phyloP scores from a whole-genome alignment of 1,140 invertebrate species.

The Dufourea novaeangliae region DNA sequence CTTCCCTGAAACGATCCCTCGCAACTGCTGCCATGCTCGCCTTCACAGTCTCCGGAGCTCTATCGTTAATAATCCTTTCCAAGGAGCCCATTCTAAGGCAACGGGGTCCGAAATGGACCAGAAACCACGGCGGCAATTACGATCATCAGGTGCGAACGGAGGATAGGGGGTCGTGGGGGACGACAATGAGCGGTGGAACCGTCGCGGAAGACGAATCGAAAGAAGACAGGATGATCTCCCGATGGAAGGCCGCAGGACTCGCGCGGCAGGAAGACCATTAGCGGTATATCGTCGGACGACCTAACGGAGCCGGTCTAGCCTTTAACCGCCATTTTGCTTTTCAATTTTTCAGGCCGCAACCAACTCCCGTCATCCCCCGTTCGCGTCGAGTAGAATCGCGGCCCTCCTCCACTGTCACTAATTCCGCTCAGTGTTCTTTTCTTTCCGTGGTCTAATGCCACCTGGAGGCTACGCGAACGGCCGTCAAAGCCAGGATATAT shows the following conservation, averaged over 20 bases:
- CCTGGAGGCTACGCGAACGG: conserved; percentile 59
- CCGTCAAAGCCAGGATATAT: conserved; percentile 47
- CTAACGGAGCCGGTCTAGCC: conserved; percentile 25
- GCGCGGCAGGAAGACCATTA: conserved; percentile 46
- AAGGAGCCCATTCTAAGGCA: background rate
- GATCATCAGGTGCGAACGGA: conserved; percentile 4
- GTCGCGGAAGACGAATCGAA: background rate
- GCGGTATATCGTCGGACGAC: conserved; percentile 30
- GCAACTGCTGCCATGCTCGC: background rate
- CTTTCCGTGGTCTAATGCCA: conserved; percentile 65
- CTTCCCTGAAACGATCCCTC: background rate
- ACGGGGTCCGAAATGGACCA: background rate
- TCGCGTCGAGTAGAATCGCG: conserved; percentile 27
- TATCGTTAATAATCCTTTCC: conserved; percentile 18
- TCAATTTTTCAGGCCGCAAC: conserved; percentile 40
- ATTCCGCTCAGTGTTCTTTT: conserved; percentile 59
- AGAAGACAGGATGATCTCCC: conserved; percentile 20
- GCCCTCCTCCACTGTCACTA: conserved; percentile 41
- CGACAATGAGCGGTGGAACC: background rate
- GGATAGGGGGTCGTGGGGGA: too few relatives aligned
- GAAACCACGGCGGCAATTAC: conserved; percentile 34
- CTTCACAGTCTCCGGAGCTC: background rate
- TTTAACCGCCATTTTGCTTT: conserved; percentile 53
- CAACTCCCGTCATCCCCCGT: background rate
- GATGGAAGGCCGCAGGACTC: conserved; percentile 8